phyloP scores from a whole-genome alignment of 1,140 invertebrate species.

The Zaprionus gabonicus region DNA sequence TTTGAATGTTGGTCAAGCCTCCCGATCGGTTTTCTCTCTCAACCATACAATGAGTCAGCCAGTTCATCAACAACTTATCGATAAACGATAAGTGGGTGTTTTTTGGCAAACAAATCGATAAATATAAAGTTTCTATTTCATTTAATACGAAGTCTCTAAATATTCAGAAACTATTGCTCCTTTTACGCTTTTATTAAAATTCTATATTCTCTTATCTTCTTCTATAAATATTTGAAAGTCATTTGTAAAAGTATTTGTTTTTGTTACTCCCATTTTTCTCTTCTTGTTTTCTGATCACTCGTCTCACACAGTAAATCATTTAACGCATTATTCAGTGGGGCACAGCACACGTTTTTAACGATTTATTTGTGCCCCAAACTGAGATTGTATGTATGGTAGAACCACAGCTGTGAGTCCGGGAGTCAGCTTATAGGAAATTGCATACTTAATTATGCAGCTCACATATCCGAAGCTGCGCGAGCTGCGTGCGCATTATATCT shows the following conservation, averaged over 20 bases:
- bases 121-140: too few relatives aligned
- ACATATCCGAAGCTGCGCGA: slow-evolving; percentile 50
- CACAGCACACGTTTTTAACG: slow-evolving; percentile 41
- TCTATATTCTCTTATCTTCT: too few relatives aligned
- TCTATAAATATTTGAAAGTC: slow-evolving; percentile 19
- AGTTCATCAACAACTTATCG: background rate
- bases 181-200: too few relatives aligned
- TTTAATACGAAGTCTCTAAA: too few relatives aligned
- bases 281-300: slow-evolving; percentile 41
- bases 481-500: slow-evolving; percentile 43
- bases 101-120: background rate
- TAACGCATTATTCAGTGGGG: slow-evolving; percentile 28
- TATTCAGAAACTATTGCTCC: too few relatives aligned
- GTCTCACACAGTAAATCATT: slow-evolving; percentile 54
- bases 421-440: slow-evolving; percentile 10
- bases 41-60: background rate
- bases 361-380: slow-evolving; percentile 47
- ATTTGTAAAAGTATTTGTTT: slow-evolving; percentile 9
- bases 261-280: background rate
- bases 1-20: slow-evolving; percentile 50
- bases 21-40: background rate
- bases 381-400: slow-evolving; percentile 5
- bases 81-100: background rate
- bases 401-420: background rate
- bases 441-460: slow-evolving; percentile 49